Evolutionary conservation across 2,888 invertebrate species (phyloP), one percentile per base, ranked within the genome.

Genomic region (Dinocampus coccinellae): DNA sequence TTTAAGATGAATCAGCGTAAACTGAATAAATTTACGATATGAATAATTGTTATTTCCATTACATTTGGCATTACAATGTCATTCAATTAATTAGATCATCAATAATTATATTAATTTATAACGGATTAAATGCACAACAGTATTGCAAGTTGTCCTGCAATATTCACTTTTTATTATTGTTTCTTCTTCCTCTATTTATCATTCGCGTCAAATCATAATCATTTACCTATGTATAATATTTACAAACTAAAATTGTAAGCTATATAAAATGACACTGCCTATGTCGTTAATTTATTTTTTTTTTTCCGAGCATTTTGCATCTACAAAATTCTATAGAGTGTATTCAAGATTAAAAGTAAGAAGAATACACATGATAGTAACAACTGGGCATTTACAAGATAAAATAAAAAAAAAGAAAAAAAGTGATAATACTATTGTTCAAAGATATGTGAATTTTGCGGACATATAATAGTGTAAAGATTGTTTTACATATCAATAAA

Each of bases 51-150:
- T 77, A 76, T 76, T 77, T 73, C 53, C 74, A 61, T 70, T 72
- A 76, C 76, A 71, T 73, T 75, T 65, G 76, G 63, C 70, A 73
- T 73, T 75, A 72, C 75, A 74, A 60, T 74, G 67, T 66, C 53
- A 55, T 47, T 70, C 68, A 68, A 62, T 58, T 47, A 69, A 62
- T 53, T 72, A 24, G 67, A 52, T 73, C 61, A 69, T 71, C 73
- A 70, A 47, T 72, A 68, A 33, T 13, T 70, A 39, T 63, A 24
- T 65, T 57, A 42, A 70, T 70, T 69, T 69, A 63, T 34, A 26
- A 55, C 13, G 24, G 24, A 22, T n/a, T 55, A 26, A 55, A 24
- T 26, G 26, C 55, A 55, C 26, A 24, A 55, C 26, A 22, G 24
- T 13, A 55, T 55, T 55, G 22, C 11, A 55, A 13, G 6, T 55